Evolutionary conservation across 2,113 vertebrate species (phyloP).

Genomic region (Anser brachyrhynchus): DNA sequence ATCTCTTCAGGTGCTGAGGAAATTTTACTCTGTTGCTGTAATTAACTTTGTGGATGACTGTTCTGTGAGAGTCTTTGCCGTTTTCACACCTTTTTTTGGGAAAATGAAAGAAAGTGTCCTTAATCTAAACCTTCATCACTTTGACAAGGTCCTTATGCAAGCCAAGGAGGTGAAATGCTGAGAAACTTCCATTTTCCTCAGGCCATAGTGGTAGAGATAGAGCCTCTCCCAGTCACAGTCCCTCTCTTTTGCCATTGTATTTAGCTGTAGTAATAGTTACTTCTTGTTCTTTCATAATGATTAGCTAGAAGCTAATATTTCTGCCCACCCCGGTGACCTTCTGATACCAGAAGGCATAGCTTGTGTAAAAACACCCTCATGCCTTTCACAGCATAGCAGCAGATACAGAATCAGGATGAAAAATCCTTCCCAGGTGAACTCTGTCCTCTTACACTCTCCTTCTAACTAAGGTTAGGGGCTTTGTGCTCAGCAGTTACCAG

Average conservation of each 20-base stretch:
- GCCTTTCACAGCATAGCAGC: accelerated
- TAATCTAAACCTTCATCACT: not conserved
- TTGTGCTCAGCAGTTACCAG: not conserved
- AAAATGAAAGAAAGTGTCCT: accelerated
- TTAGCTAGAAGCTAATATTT: not conserved
- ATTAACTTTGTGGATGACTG: conserved; percentile 40
- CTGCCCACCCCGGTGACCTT: not conserved
- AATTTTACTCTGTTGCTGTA: conserved; percentile 28
- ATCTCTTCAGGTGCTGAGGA: conserved; percentile 70
- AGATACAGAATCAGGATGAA: not conserved
- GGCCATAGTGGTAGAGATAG: no score
- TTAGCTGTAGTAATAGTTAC: not conserved
- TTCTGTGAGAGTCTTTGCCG: conserved; percentile 27
- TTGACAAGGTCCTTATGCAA: not conserved
- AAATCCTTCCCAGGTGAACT: not conserved
- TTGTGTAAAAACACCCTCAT: not conserved
- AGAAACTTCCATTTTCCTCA: no score
- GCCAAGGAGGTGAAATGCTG: not conserved
- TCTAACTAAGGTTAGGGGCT: not conserved
- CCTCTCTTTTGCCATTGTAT: not conserved
- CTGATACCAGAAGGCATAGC: not conserved
- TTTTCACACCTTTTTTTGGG: conserved; percentile 63
- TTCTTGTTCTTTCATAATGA: not conserved
- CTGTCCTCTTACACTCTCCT: not conserved
- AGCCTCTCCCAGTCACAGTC: not conserved